phyloP scores from a whole-genome alignment of 2,888 invertebrate species.

The Drosophila atroscutellata region DNA sequence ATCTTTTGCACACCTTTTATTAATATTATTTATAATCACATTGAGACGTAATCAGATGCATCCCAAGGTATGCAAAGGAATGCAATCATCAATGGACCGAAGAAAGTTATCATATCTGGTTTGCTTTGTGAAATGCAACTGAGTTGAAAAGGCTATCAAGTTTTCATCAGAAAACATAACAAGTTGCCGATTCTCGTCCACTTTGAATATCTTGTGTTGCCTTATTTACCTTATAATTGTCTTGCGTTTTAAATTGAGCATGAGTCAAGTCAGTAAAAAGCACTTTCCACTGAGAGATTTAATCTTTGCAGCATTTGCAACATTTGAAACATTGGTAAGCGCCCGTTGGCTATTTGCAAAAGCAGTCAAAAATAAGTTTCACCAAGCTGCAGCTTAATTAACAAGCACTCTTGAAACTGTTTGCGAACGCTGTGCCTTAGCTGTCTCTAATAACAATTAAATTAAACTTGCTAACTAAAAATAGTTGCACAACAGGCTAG shows the following conservation, averaged over 20 bases:
- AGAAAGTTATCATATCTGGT: background rate
- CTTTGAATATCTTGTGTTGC: background rate
- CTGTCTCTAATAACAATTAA: constrained; percentile 73
- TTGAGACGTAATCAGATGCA: background rate
- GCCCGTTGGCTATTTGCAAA: constrained; percentile 4
- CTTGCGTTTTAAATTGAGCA: background rate
- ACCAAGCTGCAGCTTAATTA: constrained; percentile 67
- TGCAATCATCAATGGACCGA: background rate
- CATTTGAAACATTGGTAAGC: background rate
- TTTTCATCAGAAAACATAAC: background rate
- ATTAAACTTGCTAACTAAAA: constrained; percentile 67
- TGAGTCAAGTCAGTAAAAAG: background rate
- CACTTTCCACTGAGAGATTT: background rate
- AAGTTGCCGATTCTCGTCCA: background rate
- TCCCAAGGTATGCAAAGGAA: background rate
- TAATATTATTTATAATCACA: background rate
- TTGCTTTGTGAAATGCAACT: background rate
- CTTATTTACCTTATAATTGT: background rate
- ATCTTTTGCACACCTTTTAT: no score
- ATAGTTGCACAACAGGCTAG: constrained; percentile 48
- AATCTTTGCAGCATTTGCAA: background rate
- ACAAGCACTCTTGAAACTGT: constrained; percentile 57
- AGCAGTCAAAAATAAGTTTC: constrained; percentile 24
- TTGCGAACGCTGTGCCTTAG: constrained; percentile 40
- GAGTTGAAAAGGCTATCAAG: background rate